A percentile compares a stretch with the other conserved stretches of the same genome.
These are phyloP conservation scores for Hypsibius dujardini DNA, from an alignment of 1,140 invertebrate species.

Conservation along the genomic window DNA sequence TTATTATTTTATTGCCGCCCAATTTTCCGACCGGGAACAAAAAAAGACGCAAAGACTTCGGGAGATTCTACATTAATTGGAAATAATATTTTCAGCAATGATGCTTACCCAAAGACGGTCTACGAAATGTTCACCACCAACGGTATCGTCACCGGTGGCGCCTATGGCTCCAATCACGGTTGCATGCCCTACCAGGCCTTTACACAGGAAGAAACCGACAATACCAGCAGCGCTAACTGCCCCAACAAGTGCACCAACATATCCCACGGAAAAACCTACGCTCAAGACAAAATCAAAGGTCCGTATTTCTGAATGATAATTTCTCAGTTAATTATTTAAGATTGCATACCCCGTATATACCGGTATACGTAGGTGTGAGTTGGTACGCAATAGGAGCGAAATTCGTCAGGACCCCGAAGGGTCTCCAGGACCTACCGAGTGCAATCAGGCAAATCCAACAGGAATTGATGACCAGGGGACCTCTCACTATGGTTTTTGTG, in stretches of 20 bases:
- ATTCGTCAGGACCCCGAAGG: too few species aligned
- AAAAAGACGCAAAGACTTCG: neutral
- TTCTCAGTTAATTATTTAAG: too few species aligned
- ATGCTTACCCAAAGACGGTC: constrained; percentile 27
- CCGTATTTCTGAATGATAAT: too few species aligned
- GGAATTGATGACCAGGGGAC: neutral
- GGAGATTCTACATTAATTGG: too few species aligned
- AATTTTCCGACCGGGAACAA: neutral
- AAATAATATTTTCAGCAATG: neutral
- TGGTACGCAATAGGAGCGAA: too few species aligned
- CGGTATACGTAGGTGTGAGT: too few species aligned
- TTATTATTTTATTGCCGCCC: neutral
- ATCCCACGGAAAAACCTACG: neutral
- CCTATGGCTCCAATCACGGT: constrained; percentile 33
- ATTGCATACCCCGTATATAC: too few species aligned
- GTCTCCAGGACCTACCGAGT: too few species aligned
- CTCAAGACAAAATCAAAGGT: neutral
- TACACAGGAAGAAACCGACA: neutral
- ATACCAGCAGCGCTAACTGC: neutral
- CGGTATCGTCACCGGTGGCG: constrained; percentile 34
- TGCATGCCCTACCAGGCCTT: constrained; percentile 33
- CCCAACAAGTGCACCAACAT: neutral
- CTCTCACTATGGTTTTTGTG: neutral
- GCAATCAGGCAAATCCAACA: neutral
- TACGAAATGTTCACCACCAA: constrained; percentile 13